These are phyloP conservation scores for Mesaphorura yosii DNA, from an alignment of 1,140 invertebrate genomes.

Conservation along the genomic window DNA sequence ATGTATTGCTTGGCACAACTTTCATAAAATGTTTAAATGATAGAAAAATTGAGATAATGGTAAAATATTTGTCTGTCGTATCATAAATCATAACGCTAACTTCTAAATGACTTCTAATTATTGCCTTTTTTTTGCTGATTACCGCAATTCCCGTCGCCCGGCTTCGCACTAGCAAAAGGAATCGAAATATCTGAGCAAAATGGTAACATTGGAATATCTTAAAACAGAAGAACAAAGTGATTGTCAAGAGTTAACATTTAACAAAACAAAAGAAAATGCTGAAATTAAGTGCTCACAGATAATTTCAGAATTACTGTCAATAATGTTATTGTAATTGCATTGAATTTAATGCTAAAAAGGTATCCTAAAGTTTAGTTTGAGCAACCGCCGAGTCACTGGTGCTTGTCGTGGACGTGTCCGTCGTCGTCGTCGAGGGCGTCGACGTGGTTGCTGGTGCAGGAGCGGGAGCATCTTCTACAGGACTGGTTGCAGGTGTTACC, in stretches of 20 bases:
- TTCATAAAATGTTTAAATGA: too few relatives aligned
- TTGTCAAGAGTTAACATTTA: too few relatives aligned
- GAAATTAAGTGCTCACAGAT: too few relatives aligned
- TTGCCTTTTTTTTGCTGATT: too few relatives aligned
- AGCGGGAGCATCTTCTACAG: background rate
- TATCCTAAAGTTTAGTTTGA: conserved; percentile 8
- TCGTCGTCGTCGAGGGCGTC: conserved; percentile 6
- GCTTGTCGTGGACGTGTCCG: background rate
- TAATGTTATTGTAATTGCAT: background rate
- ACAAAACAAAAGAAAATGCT: too few relatives aligned
- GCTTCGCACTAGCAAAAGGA: too few relatives aligned
- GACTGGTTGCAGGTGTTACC: background rate
- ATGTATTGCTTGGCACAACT: too few relatives aligned
- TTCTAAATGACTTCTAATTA: background rate
- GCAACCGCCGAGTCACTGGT: background rate
- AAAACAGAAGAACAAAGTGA: too few relatives aligned
- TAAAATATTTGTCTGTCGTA: background rate
- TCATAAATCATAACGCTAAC: background rate
- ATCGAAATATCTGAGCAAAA: background rate
- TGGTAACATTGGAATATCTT: too few relatives aligned
- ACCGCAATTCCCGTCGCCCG: too few relatives aligned
- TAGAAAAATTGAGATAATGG: background rate
- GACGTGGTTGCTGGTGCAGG: background rate
- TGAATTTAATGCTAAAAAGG: background rate
- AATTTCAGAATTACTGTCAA: too few relatives aligned